Base-by-base conservation (phyloP, 2,888 invertebrate genomes). In the Nudaria mundana region DNA sequence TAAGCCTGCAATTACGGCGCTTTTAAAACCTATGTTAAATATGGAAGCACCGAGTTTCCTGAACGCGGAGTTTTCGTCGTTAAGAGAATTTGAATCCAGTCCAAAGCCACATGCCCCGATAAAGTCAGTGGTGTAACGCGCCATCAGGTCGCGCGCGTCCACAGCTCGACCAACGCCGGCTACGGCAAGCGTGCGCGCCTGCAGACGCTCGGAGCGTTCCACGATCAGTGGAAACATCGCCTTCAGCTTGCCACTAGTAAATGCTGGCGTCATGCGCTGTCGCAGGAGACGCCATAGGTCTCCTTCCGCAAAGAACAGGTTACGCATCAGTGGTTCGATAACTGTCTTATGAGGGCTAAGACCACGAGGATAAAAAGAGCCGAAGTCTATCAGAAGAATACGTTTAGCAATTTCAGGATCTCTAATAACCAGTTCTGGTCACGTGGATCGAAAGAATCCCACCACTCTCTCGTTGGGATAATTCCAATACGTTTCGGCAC, bases 171-270 rank as follows among this genome's bases (percentile, higher is more conserved):
- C 64, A 14, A 34, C 31, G 16, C 56, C 48, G 28, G 71, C 68
- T 11, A 63, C 63, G 8, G 38, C 30, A 0, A 63, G 53, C n/a
- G 71, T 60, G 3, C 71, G 66, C 8, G 47, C 32, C 42, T 70
- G 73, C 39, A 83, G 56, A 20, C 56, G 51, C 54, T 76, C 74
- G 3, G 78, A 75, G 18, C 78, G 68, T 44, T 75, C 75, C 34
- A 70, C 65, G 12, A 81, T 66, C 38, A 82, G 62, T 8, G 78
- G 80, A 44, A 81, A 81, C 82, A 82, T 82, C 14, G 74, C 77
- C 30, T 67, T 68, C 33, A 80, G 63, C 57, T 79, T 82, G 15
- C 79, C 77, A 32, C 71, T 73, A 5, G 77, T 72, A 52, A 82
- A 82, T 1, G 80, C 76, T 1, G 80, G 75, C 15, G 81, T 80